These are phyloP conservation scores for Scylla paramamosain DNA, from an alignment of 1,140 invertebrate genomes.

Conservation along the genomic window DNA sequence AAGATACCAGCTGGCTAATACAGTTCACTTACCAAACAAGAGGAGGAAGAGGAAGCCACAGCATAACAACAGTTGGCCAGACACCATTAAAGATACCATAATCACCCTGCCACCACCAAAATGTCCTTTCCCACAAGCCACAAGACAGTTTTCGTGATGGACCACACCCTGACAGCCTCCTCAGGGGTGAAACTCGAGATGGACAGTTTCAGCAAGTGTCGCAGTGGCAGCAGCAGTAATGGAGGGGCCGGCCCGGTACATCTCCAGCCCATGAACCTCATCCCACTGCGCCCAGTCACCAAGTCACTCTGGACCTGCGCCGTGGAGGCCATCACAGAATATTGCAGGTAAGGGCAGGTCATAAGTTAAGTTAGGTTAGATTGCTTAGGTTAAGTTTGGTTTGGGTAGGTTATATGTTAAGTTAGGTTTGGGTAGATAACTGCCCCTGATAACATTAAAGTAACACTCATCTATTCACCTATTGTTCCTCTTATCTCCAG, in stretches of 20 bases:
- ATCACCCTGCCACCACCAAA: conserved; percentile 40
- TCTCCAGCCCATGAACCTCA: conserved; percentile 84
- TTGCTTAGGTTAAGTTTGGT: neutral
- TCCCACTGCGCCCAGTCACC: conserved; percentile 88
- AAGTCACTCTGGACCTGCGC: conserved; percentile 97
- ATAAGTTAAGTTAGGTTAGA: neutral
- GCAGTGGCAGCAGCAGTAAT: conserved; percentile 56
- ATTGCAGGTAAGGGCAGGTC: conserved; percentile 84
- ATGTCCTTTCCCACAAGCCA: conserved; percentile 87
- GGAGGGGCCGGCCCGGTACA: conserved; percentile 81
- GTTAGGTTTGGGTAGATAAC: too few relatives aligned
- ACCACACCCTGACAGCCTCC: conserved; percentile 88
- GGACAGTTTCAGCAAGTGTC: conserved; percentile 74
- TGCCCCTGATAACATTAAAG: too few relatives aligned
- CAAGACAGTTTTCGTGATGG: conserved; percentile 97
- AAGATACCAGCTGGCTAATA: neutral
- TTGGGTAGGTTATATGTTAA: neutral
- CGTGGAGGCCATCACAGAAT: conserved; percentile 96
- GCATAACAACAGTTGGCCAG: neutral
- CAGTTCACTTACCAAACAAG: neutral
- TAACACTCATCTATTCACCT: too few relatives aligned
- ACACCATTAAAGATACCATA: neutral
- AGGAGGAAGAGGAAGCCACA: neutral
- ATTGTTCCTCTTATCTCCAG: too few relatives aligned
- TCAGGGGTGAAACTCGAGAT: conserved; percentile 76